phyloP scores from a whole-genome alignment of 2,113 vertebrate species.

The Heterochromis multidens region DNA sequence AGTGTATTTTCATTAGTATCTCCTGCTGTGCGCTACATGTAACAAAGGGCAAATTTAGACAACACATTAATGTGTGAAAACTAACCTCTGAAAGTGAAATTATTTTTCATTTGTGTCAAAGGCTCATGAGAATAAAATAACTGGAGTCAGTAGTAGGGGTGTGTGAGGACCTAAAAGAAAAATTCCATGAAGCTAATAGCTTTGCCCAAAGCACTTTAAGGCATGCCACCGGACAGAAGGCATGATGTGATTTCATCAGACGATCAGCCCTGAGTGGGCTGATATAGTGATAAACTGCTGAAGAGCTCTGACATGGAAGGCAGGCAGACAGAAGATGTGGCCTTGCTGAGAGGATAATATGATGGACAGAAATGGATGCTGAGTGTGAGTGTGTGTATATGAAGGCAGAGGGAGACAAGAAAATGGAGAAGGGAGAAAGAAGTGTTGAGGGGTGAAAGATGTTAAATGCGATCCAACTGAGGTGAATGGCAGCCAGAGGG shows the following conservation, averaged over 20 bases:
- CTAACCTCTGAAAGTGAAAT: not conserved
- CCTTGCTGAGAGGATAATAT: conserved; percentile 11
- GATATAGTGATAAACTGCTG: conserved; percentile 8
- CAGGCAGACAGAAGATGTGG: not conserved
- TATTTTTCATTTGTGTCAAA: not conserved
- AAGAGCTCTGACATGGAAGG: conserved; percentile 4
- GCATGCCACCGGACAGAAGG: conserved; percentile 12
- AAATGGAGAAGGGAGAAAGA: not conserved
- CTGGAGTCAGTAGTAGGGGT: not conserved
- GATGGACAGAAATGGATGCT: not conserved
- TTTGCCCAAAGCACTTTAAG: not conserved
- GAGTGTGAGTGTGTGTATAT: not conserved
- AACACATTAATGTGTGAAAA: not conserved
- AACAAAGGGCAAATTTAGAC: not conserved
- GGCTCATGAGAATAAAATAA: not conserved
- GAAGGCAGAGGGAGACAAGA: not conserved
- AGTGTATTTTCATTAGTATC: not conserved
- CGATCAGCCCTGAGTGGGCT: conserved; percentile 2
- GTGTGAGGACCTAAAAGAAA: not conserved
- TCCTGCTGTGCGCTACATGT: not conserved
- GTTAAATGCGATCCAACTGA: conserved; percentile 9
- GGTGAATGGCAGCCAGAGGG: not conserved
- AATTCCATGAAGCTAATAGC: conserved; percentile 21
- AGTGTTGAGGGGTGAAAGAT: not conserved
- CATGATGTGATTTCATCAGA: conserved; percentile 27